A percentile compares a stretch with the other conserved stretches of the same genome.
Conservation (phyloP, 2,113 vertebrate genomes). For the Actinemys pallida region DNA sequence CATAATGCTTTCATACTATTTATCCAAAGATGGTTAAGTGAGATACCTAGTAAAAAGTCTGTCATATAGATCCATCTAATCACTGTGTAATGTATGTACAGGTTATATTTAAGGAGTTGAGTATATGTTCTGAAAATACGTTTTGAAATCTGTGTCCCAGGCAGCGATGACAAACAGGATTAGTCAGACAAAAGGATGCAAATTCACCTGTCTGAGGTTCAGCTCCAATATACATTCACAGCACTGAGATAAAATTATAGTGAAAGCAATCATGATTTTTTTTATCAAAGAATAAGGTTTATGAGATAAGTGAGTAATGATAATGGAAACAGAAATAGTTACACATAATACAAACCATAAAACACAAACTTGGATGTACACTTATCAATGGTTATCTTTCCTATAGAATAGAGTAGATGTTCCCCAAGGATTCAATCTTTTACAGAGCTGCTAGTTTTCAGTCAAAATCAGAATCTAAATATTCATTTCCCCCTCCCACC, state of each 20-base stretch:
- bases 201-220: neutral
- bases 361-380: neutral
- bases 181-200: neutral
- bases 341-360: neutral
- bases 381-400: neutral
- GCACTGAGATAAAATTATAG: neutral
- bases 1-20: too few species aligned
- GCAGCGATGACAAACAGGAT: too few species aligned
- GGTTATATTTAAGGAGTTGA: too few species aligned
- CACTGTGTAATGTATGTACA: too few species aligned
- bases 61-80: too few species aligned
- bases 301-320: neutral
- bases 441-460: neutral
- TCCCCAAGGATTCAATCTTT: neutral
- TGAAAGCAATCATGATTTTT: neutral
- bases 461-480: neutral
- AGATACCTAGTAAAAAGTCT: too few species aligned
- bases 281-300: neutral
- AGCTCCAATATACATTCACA: neutral
- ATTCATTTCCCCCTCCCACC: too few species aligned
- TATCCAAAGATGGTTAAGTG: too few species aligned
- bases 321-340: neutral
- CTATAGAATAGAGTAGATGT: neutral
- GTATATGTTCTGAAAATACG: too few species aligned
- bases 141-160: too few species aligned